Evolutionary conservation across 37 sponge, comb jelly and placozoan species (phyloP).

Genomic region (Haliclona indistincta): DNA sequence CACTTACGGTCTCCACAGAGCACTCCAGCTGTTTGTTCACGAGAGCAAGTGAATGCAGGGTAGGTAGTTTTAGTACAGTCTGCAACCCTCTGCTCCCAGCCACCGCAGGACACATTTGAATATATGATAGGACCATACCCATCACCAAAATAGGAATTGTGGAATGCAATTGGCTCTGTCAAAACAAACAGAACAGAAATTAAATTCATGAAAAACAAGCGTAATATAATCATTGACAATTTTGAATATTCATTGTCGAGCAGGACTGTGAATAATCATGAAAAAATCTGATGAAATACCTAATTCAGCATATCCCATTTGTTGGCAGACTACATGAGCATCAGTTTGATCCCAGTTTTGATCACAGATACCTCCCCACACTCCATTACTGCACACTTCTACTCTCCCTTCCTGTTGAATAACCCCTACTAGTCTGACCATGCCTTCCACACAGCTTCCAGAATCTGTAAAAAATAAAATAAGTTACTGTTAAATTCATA

Average conservation of each 20-base stretch:
- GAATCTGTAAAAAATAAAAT: not conserved
- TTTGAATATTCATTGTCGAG: too few species aligned
- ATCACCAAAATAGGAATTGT: slow-evolving; percentile 5
- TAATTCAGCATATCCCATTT: not conserved
- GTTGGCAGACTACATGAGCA: slow-evolving; percentile 18
- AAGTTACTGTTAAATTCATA: not conserved
- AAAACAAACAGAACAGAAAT: not conserved
- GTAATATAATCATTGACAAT: too few species aligned
- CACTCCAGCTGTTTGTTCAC: not conserved
- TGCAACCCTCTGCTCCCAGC: not conserved
- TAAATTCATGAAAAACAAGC: too few species aligned
- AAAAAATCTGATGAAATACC: too few species aligned
- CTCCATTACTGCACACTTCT: slow-evolving; percentile 35
- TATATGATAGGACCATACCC: not conserved
- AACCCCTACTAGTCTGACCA: slow-evolving; percentile 9
- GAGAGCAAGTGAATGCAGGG: slow-evolving; percentile 6
- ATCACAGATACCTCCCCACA: slow-evolving; percentile 21
- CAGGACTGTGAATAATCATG: too few species aligned
- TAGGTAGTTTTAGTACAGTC: not conserved
- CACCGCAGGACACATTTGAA: not conserved
- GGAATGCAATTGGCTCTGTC: not conserved
- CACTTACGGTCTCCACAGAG: slow-evolving; percentile 1
- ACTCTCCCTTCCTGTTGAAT: slow-evolving; percentile 20
- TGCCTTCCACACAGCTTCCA: slow-evolving; percentile 20
- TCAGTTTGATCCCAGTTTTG: slow-evolving; percentile 13